Evolutionary conservation across 2,797 vertebrate species (phyloP).

Genomic region (Aulostomus chinensis): DNA sequence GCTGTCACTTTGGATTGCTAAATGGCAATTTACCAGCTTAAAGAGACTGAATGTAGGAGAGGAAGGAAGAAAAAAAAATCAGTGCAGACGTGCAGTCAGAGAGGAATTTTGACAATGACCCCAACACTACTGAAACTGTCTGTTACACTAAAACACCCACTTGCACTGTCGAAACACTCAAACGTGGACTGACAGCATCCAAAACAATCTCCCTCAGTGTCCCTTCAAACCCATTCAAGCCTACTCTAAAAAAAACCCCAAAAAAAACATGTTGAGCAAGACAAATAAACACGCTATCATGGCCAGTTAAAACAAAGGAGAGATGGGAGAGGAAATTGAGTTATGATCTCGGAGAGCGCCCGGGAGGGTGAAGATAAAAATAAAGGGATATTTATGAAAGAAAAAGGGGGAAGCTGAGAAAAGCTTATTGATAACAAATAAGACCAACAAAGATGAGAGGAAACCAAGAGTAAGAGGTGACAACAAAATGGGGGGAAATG

Average conservation of each 20-base stretch:
- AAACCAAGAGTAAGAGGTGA: conserved; percentile 24
- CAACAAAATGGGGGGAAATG: conserved; percentile 36
- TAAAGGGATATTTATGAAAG: not conserved
- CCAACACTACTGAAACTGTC: conserved; percentile 61
- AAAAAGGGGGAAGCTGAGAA: not conserved
- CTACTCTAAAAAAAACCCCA: no score
- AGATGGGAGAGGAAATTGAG: conserved; percentile 8
- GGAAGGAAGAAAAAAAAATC: not conserved
- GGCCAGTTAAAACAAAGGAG: conserved; percentile 8
- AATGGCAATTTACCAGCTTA: no score
- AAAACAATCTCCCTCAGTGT: conserved; percentile 41
- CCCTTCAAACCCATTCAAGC: conserved; percentile 12
- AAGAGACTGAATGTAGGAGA: conserved; percentile 37
- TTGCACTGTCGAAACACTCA: conserved; percentile 50
- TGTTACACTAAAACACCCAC: conserved; percentile 50
- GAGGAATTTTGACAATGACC: conserved; percentile 62
- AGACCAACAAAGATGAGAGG: conserved; percentile 21
- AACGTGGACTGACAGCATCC: conserved; percentile 9
- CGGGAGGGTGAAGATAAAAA: conserved; percentile 2
- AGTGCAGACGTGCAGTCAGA: conserved; percentile 24
- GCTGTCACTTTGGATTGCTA: conserved; percentile 70
- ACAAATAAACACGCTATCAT: conserved; percentile 11
- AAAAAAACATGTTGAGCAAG: not conserved
- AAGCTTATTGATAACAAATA: conserved; percentile 4
- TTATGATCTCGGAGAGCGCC: not conserved